Conservation (phyloP, 1,140 invertebrate species). For the Sipha flava region DNA sequence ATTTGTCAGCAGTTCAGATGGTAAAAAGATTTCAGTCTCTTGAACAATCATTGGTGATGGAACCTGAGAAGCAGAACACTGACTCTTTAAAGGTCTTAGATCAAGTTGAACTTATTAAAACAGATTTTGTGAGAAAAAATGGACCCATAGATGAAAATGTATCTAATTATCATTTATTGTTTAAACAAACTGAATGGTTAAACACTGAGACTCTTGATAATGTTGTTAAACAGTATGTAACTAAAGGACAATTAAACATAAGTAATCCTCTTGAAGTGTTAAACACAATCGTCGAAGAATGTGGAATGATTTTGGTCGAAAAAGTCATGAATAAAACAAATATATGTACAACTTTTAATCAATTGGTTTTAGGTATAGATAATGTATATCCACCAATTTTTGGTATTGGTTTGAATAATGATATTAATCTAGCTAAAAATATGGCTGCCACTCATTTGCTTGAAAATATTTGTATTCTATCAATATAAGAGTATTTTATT, state of each 20-base stretch:
- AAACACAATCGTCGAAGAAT: not conserved
- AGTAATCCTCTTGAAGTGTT: not conserved
- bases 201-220: not conserved
- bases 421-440: not conserved
- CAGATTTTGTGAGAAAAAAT: not conserved
- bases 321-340: too few species aligned
- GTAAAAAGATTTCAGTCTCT: constrained; percentile 42
- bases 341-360: fast-evolving
- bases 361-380: not conserved
- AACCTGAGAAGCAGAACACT: not conserved
- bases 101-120: not conserved
- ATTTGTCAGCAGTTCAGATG: constrained; percentile 50
- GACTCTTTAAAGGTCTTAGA: not conserved
- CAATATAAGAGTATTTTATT: not conserved
- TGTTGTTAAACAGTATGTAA: not conserved
- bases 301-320: not conserved
- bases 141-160: not conserved
- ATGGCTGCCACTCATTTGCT: not conserved
- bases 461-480: not conserved
- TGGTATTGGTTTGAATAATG: not conserved
- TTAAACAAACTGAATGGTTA: not conserved
- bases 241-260: not conserved
- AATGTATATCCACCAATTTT: not conserved
- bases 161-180: not conserved
- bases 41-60: not conserved